A percentile compares a stretch with the other conserved stretches of the same genome.
Conservation (phyloP, 2,113 vertebrate genomes). For the Ginglymostoma cirratum region DNA sequence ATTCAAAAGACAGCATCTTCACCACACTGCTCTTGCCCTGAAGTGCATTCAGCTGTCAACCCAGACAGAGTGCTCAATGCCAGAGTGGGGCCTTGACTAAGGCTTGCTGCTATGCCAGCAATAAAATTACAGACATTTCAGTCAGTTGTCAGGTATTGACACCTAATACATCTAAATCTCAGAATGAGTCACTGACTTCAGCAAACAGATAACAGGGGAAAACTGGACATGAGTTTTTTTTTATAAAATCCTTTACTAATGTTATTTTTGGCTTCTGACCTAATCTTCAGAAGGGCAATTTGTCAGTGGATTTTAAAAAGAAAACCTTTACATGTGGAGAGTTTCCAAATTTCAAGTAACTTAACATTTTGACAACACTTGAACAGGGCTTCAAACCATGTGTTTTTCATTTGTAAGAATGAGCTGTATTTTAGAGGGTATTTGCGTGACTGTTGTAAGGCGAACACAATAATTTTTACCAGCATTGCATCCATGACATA, state of each 20-base stretch:
- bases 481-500: neutral
- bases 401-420: neutral
- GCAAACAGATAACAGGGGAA: neutral
- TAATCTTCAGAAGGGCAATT: neutral
- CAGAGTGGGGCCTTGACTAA: neutral
- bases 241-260: neutral
- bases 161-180: neutral
- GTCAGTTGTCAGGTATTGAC: neutral
- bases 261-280: neutral
- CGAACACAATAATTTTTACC: neutral
- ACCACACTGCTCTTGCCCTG: neutral
- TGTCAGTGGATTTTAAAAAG: neutral
- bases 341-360: neutral
- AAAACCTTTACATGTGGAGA: conserved; percentile 11
- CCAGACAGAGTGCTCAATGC: neutral
- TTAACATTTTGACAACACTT: neutral
- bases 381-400: neutral
- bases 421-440: neutral
- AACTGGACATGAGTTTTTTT: neutral
- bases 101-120: neutral
- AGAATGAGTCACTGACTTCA: neutral
- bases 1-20: neutral
- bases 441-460: neutral
- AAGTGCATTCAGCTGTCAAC: neutral
- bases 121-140: neutral